A percentile compares a stretch with the other conserved stretches of the same genome.
phyloP scores from a whole-genome alignment of 1,140 invertebrate genomes.

The Camponotus vicinus region DNA sequence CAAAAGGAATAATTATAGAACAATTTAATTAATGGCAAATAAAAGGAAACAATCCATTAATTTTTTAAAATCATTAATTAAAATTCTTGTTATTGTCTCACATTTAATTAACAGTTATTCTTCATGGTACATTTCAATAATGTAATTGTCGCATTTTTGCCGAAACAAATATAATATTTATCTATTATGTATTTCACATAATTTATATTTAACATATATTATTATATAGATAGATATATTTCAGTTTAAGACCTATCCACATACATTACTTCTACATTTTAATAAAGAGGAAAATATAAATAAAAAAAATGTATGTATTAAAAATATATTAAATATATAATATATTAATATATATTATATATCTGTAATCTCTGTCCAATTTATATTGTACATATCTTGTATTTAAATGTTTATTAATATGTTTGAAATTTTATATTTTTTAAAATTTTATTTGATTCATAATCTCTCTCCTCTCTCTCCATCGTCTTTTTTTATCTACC shows the following conservation, averaged over 20 bases:
- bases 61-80: neutral
- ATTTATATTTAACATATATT: neutral
- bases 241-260: neutral
- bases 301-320: too few relatives aligned
- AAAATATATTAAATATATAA: too few relatives aligned
- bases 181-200: neutral
- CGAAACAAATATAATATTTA: conserved; percentile 76
- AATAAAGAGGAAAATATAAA: too few relatives aligned
- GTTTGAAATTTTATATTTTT: too few relatives aligned
- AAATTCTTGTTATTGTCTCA: neutral
- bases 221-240: neutral
- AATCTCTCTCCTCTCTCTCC: too few relatives aligned
- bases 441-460: too few relatives aligned
- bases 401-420: too few relatives aligned
- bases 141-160: neutral
- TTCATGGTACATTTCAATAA: conserved; percentile 4
- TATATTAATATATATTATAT: too few relatives aligned
- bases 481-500: too few relatives aligned
- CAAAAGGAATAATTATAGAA: neutral
- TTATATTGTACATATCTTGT: too few relatives aligned
- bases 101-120: neutral
- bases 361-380: too few relatives aligned
- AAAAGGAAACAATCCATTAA: neutral
- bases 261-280: neutral
- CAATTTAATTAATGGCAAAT: neutral